Conservation (phyloP, 2,113 vertebrate genomes). For the Ceyx margarethae region DNA sequence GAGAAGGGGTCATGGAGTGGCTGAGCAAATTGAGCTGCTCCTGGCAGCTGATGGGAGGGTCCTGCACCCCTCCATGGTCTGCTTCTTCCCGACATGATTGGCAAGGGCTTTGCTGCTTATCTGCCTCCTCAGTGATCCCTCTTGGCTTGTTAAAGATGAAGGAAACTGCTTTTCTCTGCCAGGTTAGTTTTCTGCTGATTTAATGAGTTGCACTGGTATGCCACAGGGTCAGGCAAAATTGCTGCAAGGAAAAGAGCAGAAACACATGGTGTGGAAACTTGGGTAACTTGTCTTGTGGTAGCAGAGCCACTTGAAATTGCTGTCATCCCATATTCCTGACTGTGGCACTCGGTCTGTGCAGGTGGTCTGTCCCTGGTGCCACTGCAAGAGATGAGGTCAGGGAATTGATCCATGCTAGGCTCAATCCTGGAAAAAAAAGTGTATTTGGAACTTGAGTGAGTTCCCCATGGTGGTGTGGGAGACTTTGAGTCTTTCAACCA, state of each 20-base stretch:
- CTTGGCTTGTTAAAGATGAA: background rate
- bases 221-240: background rate
- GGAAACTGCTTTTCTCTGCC: background rate
- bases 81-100: background rate
- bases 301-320: background rate
- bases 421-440: rapidly evolving
- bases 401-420: background rate
- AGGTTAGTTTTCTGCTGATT: background rate
- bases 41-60: background rate
- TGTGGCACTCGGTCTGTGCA: background rate
- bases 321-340: background rate
- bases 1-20: background rate
- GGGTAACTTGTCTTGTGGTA: background rate
- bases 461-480: background rate
- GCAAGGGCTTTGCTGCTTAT: background rate
- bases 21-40: background rate
- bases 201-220: background rate
- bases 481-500: background rate
- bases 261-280: background rate
- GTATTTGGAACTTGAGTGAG: background rate
- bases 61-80: background rate
- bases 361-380: rapidly evolving
- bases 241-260: background rate
- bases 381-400: background rate
- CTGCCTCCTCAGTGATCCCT: background rate